Percentiles rank a stretch among this genome's conserved stretches.
Conservation (phyloP, 2,888 invertebrate genomes). For the Idaea dimidiata region DNA sequence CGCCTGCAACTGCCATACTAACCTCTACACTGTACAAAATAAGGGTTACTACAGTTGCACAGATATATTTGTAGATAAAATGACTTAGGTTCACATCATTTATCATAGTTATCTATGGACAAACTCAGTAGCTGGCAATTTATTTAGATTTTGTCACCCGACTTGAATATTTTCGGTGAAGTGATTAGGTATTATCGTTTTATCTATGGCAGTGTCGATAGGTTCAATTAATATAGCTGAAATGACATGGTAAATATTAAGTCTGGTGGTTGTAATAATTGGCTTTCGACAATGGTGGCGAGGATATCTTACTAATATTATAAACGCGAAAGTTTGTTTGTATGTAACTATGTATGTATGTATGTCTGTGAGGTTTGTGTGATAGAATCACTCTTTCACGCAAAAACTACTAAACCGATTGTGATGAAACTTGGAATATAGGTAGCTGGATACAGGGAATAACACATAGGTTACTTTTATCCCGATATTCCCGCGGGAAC, state of each 20-base stretch:
- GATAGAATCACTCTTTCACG: too few species aligned
- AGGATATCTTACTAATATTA: too few species aligned
- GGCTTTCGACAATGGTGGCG: neutral
- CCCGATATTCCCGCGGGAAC: too few species aligned
- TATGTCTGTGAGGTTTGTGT: too few species aligned
- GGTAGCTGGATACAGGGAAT: too few species aligned
- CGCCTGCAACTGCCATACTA: slow-evolving; percentile 9
- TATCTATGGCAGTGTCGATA: neutral
- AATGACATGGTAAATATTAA: neutral
- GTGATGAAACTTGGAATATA: too few species aligned
- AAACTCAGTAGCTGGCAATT: slow-evolving; percentile 53
- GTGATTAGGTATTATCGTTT: slow-evolving; percentile 25
- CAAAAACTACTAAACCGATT: too few species aligned
- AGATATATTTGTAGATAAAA: slow-evolving; percentile 33
- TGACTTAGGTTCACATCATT: slow-evolving; percentile 43
- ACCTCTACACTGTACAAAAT: slow-evolving; percentile 2
- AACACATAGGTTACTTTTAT: too few species aligned
- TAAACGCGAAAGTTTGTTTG: too few species aligned
- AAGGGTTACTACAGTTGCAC: slow-evolving; percentile 16
- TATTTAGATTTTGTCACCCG: slow-evolving; percentile 50
- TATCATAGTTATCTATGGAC: slow-evolving; percentile 52
- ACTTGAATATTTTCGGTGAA: slow-evolving; percentile 38
- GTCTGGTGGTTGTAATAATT: neutral
- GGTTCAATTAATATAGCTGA: neutral
- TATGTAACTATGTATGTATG: too few species aligned